Evolutionary conservation across 2,113 vertebrate species (phyloP).

Genomic region (Parus major): DNA sequence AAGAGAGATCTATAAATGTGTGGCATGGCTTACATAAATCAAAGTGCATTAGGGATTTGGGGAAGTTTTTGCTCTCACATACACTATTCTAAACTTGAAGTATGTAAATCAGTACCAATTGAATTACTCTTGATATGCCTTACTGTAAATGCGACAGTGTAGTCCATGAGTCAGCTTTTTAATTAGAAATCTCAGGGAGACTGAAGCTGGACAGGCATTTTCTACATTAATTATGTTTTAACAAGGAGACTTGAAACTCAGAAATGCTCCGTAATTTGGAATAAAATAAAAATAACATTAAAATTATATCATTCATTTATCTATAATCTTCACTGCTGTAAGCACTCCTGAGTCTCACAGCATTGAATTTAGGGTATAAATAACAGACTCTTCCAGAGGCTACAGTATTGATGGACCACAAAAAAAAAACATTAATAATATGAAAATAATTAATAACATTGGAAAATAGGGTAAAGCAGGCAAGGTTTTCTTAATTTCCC

Average conservation of each 20-base stretch:
- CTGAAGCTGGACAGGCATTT: background rate
- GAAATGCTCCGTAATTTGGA: background rate
- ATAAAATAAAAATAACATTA: slow-evolving; percentile 7
- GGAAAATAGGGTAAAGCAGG: background rate
- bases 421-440: background rate
- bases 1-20: background rate
- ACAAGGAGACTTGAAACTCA: background rate
- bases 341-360: background rate
- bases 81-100: background rate
- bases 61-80: background rate
- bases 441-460: background rate
- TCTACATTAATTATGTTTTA: background rate
- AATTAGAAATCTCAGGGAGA: slow-evolving; percentile 13
- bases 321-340: background rate
- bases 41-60: background rate
- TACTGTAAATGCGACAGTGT: background rate
- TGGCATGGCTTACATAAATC: background rate
- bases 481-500: background rate
- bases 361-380: background rate
- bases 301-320: background rate
- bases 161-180: slow-evolving; percentile 24
- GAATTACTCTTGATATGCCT: slow-evolving; percentile 38
- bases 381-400: background rate
- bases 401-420: background rate
- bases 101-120: slow-evolving; percentile 1